Percentiles rank a stretch among this genome's conserved stretches.
These are phyloP conservation scores for Pissodes strobi DNA, from an alignment of 1,140 invertebrate genomes.

Conservation along the genomic window DNA sequence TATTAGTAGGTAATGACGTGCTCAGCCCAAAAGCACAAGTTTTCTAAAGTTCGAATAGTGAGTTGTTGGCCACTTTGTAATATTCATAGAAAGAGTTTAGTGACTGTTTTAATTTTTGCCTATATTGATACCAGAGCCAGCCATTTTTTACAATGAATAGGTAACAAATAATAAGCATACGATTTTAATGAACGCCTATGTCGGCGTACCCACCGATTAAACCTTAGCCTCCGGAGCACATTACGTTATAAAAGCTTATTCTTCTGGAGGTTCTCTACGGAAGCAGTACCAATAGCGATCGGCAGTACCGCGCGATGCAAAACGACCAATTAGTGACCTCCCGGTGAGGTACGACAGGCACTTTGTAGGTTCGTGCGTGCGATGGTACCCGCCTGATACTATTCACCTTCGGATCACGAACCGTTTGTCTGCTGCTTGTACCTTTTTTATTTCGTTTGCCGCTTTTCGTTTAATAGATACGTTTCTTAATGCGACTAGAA, in stretches of 20 bases:
- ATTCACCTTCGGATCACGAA: slow-evolving; percentile 18
- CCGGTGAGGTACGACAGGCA: slow-evolving; percentile 13
- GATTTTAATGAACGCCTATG: not conserved
- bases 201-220: not conserved
- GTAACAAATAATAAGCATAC: no score
- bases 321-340: slow-evolving; percentile 32
- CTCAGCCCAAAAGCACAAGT: no score
- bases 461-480: no score
- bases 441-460: no score
- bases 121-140: no score
- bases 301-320: slow-evolving; percentile 22
- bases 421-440: not conserved
- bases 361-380: slow-evolving; percentile 22
- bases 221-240: not conserved
- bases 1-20: no score
- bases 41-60: no score
- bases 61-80: no score
- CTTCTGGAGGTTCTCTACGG: slow-evolving; percentile 1
- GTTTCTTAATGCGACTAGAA: no score
- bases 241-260: slow-evolving; percentile 3
- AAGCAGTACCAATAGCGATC: slow-evolving; percentile 30
- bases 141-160: no score
- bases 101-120: no score
- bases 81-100: no score
- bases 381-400: slow-evolving; percentile 18